Conservation (phyloP, 1,140 invertebrate species). For the Thalassaphorura encarpata region DNA sequence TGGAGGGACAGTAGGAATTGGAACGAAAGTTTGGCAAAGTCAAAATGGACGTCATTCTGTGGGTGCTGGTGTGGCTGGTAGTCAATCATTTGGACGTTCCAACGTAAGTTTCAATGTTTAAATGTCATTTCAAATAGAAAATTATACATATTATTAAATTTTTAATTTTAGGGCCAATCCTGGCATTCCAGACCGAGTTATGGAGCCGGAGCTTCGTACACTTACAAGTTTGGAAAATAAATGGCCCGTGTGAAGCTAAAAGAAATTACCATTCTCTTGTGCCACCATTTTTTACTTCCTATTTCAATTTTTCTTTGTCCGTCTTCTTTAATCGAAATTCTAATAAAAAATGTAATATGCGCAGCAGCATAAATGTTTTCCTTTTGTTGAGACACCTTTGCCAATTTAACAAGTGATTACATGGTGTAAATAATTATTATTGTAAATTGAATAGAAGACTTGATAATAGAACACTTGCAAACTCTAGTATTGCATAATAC, state of each 20-base stretch:
- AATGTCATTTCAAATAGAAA: not conserved
- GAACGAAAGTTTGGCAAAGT: constrained; percentile 22
- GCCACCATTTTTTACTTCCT: not conserved
- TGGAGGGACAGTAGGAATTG: constrained; percentile 7
- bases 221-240: not conserved
- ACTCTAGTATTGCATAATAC: no score
- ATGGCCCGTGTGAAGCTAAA: not conserved
- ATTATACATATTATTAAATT: not conserved
- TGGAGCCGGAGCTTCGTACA: not conserved
- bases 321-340: not conserved
- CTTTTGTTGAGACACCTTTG: no score
- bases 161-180: not conserved
- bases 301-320: not conserved
- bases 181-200: not conserved
- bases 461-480: no score
- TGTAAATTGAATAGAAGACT: no score
- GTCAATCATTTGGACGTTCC: constrained; percentile 13
- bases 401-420: no score
- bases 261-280: not conserved
- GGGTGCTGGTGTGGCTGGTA: constrained; percentile 10
- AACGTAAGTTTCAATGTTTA: constrained; percentile 3
- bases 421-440: no score
- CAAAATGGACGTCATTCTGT: constrained; percentile 16
- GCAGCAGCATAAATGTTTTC: no score
- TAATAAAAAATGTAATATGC: not conserved